Evolutionary conservation across 2,797 vertebrate species (phyloP).

Genomic region (Dicrostonyx torquatus): DNA sequence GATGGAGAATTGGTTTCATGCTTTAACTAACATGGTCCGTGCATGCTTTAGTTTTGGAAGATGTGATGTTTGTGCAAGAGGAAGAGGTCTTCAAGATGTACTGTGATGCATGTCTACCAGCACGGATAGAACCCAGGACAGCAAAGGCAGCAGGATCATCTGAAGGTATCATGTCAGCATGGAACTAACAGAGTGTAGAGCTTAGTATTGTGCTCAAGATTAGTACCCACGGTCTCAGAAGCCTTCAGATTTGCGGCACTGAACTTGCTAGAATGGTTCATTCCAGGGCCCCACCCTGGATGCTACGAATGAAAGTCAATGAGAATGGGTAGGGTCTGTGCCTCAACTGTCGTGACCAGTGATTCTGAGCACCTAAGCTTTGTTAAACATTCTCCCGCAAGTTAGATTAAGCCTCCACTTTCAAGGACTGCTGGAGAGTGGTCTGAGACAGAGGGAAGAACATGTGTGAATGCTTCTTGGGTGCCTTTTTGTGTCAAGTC

Average conservation of each 20-base stretch:
- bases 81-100: conserved; percentile 11
- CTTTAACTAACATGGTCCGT: conserved; percentile 54
- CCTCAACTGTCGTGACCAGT: not conserved
- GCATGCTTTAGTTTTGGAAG: conserved; percentile 40
- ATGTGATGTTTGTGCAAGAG: conserved; percentile 39
- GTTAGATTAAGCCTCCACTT: not conserved
- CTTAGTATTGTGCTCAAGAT: not conserved
- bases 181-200: not conserved
- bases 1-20: conserved; percentile 79
- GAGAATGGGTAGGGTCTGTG: not conserved
- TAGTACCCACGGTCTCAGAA: not conserved
- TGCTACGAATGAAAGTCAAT: not conserved
- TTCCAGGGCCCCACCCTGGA: not conserved
- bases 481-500: not conserved
- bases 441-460: not conserved
- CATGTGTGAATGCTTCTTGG: not conserved
- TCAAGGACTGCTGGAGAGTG: not conserved
- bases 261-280: not conserved
- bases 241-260: not conserved
- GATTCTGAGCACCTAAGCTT: not conserved
- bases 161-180: not conserved
- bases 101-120: not conserved
- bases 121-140: not conserved
- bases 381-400: not conserved
- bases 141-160: not conserved